Conservation (phyloP, 1,140 invertebrate species). For the Globodera ellingtonae region DNA sequence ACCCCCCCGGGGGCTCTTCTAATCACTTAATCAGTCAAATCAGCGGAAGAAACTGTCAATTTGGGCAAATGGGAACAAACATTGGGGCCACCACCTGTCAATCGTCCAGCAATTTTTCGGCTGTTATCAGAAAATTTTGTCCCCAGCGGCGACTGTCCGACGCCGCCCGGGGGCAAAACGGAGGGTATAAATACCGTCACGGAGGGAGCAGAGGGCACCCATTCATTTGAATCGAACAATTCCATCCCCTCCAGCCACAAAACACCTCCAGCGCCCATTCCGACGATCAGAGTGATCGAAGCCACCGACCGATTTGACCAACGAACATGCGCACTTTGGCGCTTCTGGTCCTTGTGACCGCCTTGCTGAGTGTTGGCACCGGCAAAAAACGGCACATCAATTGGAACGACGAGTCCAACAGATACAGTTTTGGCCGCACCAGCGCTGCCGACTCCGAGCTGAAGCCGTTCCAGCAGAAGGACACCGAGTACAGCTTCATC, state of each 20-base stretch:
- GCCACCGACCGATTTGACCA: not conserved
- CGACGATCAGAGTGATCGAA: not conserved
- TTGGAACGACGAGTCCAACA: not conserved
- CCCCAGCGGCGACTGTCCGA: not conserved
- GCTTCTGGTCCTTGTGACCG: not conserved
- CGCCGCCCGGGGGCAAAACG: not conserved
- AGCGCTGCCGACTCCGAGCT: not conserved
- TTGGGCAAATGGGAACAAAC: not conserved
- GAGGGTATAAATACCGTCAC: not conserved
- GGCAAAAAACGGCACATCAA: not conserved
- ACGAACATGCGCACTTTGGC: not conserved
- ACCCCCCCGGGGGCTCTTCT: not conserved
- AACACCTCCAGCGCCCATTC: not conserved
- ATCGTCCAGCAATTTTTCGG: not conserved
- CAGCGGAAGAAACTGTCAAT: not conserved
- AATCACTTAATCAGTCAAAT: not conserved
- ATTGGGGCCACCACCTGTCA: not conserved
- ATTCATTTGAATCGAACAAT: not conserved
- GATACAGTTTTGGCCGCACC: not conserved
- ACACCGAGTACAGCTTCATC: conserved; percentile 26
- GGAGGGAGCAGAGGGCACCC: not conserved
- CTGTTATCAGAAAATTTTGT: not conserved
- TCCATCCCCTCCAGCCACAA: no score
- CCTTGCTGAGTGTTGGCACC: not conserved
- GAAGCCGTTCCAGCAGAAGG: conserved; percentile 30